A percentile compares a stretch with the other conserved stretches of the same genome.
Conservation (phyloP, 2,888 invertebrate genomes). For the Leptopterna dolabrata region DNA sequence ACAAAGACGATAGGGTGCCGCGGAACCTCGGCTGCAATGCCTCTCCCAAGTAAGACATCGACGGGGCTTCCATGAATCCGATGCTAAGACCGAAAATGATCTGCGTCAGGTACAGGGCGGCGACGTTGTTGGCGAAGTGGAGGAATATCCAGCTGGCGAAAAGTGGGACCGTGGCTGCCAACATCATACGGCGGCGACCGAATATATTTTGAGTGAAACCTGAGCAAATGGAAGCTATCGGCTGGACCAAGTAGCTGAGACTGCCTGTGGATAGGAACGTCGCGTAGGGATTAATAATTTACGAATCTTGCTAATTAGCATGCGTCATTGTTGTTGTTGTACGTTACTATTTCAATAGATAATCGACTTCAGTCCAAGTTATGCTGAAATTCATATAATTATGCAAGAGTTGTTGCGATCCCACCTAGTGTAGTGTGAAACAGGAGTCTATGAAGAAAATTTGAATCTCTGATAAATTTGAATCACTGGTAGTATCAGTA, state of each 20-base stretch:
- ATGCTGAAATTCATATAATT: too few relatives aligned
- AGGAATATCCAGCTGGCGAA: slow-evolving; percentile 71
- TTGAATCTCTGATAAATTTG: too few relatives aligned
- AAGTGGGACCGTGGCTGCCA: slow-evolving; percentile 72
- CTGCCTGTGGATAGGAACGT: slow-evolving; percentile 13
- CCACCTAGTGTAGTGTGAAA: too few relatives aligned
- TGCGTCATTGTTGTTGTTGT: too few relatives aligned
- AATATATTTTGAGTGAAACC: slow-evolving; percentile 71
- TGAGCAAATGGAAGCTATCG: slow-evolving; percentile 72
- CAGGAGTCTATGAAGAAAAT: too few relatives aligned
- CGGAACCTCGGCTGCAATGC: slow-evolving; percentile 63
- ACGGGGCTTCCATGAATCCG: slow-evolving; percentile 73
- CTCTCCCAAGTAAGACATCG: slow-evolving; percentile 73
- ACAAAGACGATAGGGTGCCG: slow-evolving; percentile 36
- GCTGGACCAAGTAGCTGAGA: slow-evolving; percentile 66
- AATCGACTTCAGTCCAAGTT: too few relatives aligned
- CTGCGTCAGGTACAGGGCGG: slow-evolving; percentile 69
- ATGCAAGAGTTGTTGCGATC: too few relatives aligned
- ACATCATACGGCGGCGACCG: slow-evolving; percentile 71
- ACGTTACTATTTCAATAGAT: too few relatives aligned
- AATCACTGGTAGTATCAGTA: too few relatives aligned
- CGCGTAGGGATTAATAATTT: too few relatives aligned
- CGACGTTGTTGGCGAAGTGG: slow-evolving; percentile 69
- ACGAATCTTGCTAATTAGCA: too few relatives aligned
- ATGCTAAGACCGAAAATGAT: slow-evolving; percentile 72